Evolutionary conservation across 2,113 vertebrate genomes (phyloP).

Genomic region (Dascyllus trimaculatus): DNA sequence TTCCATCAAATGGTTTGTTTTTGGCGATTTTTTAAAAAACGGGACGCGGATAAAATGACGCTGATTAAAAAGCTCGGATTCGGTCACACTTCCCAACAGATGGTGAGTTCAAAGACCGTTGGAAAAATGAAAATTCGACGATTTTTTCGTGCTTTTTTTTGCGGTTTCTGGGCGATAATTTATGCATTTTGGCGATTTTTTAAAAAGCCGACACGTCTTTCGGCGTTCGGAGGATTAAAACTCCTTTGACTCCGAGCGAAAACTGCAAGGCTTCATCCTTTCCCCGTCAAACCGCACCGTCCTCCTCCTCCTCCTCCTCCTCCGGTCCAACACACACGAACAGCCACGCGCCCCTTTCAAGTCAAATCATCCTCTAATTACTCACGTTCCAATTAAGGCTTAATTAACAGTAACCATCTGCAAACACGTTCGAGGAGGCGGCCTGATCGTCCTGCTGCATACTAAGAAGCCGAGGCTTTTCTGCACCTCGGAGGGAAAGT

Average conservation of each 20-base stretch:
- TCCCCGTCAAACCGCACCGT: constrained; percentile 43
- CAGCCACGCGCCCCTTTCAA: constrained; percentile 56
- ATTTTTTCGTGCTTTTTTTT: no score
- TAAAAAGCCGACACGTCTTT: no score
- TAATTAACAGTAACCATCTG: constrained; percentile 84
- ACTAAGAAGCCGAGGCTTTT: constrained; percentile 56
- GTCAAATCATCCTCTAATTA: constrained; percentile 82
- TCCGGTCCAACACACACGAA: constrained; percentile 57
- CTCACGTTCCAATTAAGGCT: constrained; percentile 81
- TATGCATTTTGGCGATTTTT: no score
- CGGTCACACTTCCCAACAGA: no score
- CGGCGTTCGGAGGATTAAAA: constrained; percentile 41
- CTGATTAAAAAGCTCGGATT: no score
- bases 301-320: constrained; percentile 29
- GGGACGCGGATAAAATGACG: no score
- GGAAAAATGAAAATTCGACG: no score
- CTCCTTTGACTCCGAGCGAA: constrained; percentile 62
- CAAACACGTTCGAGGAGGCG: constrained; percentile 50
- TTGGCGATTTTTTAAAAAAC: no score
- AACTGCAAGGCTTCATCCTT: constrained; percentile 61
- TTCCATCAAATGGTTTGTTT: no score
- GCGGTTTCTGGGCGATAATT: no score
- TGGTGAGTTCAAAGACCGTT: no score
- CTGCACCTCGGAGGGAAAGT: constrained; percentile 40
- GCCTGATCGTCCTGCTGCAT: constrained; percentile 55